Base-by-base conservation (phyloP, 2,888 invertebrate genomes). In the Erynnis tages region DNA sequence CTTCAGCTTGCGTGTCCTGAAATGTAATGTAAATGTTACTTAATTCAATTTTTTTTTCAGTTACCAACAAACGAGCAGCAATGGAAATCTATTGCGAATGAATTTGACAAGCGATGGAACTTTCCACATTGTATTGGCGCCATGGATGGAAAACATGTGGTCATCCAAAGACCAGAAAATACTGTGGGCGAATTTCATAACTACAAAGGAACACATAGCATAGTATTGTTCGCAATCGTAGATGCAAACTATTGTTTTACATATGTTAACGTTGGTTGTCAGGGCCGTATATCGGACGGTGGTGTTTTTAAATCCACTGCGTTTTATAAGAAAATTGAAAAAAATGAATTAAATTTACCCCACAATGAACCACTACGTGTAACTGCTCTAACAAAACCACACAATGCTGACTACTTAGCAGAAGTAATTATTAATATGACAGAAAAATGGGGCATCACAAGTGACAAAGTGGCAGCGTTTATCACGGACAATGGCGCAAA, bases 121-220 rank as follows among this genome's bases (percentile, higher is more conserved):
- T 67, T 65, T 55, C 64, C 65, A 29, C 59, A 67, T 56, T 66
- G 66, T 55, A 16, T 65, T 10, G 64, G 64, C 38, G 58, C 59
- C 4, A 61, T 53, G 21, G 55, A 58, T 25, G 58, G 65, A 1
- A 69, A 67, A 54, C 66, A 65, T 40, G 35, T 64, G 8, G 53
- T 34, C 13, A 46, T 66, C 14, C 58, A 66, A 44, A 30, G 34
- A 27, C 56, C 55, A 38, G 21, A 16, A 30, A 45, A 19, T 13
- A 65, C 58, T 57, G 68, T 62, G n/a, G 56, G 58, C n/a, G 43
- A 54, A 58, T 67, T 59, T 48, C 63, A 61, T 54, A 69, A 65
- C 50, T 65, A 60, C 17, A 59, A 67, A 58, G 52, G 54, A n/a
- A 59, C 54, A 53, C 62, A 47, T 50, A 41, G 61, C 69, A 59